Evolutionary conservation across 2,113 vertebrate genomes (phyloP).

Genomic region (Globicephala melas): DNA sequence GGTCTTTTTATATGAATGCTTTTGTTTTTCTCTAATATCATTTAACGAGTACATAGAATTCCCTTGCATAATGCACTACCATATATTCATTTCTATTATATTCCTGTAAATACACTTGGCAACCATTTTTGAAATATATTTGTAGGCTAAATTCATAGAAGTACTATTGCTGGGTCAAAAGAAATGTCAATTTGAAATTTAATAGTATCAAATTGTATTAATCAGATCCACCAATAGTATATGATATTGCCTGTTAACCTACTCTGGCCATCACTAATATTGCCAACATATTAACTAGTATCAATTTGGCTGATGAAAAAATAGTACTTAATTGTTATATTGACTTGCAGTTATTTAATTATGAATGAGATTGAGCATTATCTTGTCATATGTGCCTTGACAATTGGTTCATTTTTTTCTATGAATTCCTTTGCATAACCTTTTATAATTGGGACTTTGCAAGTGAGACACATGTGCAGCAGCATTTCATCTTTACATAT

Average conservation of each 20-base stretch:
- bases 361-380: background rate
- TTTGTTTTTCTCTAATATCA: background rate
- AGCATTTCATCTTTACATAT: background rate
- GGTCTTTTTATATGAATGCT: background rate
- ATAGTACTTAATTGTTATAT: background rate
- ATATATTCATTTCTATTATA: background rate
- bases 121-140: background rate
- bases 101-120: background rate
- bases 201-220: background rate
- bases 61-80: background rate
- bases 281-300: background rate
- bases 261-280: background rate
- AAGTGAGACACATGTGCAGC: background rate
- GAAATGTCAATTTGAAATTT: background rate
- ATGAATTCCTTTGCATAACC: background rate
- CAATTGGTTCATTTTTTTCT: background rate
- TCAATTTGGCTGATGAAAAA: background rate
- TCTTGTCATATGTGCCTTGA: background rate
- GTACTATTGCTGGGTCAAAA: background rate
- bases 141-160: background rate
- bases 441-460: background rate
- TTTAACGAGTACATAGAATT: background rate
- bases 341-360: background rate
- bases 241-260: background rate
- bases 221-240: background rate